These are phyloP conservation scores for Mesorhabditis sp. DNA, from an alignment of 2,888 invertebrate genomes.

Conservation along the genomic window DNA sequence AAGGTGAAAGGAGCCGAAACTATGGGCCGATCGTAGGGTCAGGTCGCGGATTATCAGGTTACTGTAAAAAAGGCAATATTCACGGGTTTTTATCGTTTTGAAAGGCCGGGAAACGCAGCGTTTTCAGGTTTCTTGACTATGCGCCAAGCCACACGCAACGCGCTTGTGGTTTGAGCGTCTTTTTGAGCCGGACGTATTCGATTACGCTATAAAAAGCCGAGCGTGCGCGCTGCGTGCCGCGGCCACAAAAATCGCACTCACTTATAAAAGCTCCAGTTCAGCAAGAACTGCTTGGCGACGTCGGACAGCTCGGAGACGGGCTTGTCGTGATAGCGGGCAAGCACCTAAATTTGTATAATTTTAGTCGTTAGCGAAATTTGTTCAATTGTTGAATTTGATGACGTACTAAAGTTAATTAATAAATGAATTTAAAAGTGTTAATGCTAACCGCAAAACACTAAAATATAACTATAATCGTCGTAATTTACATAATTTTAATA, in stretches of 20 bases:
- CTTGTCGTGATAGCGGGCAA: constrained; percentile 77
- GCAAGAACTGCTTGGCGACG: constrained; percentile 83
- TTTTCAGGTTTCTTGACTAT: too few species aligned
- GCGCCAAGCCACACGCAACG: too few species aligned
- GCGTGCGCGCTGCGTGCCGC: too few species aligned
- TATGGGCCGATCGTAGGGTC: constrained; percentile 89
- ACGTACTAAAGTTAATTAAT: not conserved
- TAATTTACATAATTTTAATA: too few species aligned
- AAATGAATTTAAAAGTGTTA: not conserved
- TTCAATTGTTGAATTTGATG: not conserved
- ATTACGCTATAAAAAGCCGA: not conserved
- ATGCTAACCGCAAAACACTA: not conserved
- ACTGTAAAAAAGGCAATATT: constrained; percentile 63
- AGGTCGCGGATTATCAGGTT: constrained; percentile 96
- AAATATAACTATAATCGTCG: too few species aligned
- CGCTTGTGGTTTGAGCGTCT: not conserved
- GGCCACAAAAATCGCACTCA: constrained; percentile 8
- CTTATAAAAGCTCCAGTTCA: constrained; percentile 98
- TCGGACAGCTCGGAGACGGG: constrained; percentile 70
- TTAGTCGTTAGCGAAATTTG: too few species aligned
- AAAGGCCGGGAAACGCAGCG: not conserved
- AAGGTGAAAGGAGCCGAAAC: constrained; percentile 97
- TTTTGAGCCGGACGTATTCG: not conserved
- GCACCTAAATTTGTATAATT: constrained; percentile 62
- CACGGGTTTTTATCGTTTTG: not conserved